Evolutionary conservation across 2,113 vertebrate species (phyloP), one percentile per base, ranked within the genome.

Genomic region (Sinocyclocheilus rhinocerous): DNA sequence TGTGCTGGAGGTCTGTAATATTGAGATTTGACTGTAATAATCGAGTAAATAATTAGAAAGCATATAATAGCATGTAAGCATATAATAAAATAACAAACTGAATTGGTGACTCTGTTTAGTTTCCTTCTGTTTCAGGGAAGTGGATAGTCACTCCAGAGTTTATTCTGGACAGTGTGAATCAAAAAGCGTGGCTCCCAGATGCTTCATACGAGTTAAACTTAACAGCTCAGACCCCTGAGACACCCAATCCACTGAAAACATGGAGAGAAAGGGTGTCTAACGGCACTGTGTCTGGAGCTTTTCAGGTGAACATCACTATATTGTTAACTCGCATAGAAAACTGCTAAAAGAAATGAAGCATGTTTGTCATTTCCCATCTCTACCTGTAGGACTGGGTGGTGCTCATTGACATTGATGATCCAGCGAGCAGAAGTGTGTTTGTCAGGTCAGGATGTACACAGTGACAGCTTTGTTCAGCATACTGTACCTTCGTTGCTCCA

Each of bases 141-240:
- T 99, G 98, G 97, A 94, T 99, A 88, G 93, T 99, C 93, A 97
- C 95, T 89, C 96, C 97, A 80, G 92, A 97, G 90, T 99, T 97
- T 89, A 93, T 99, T 92, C 93, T 97, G 93, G 96, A 99, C 92
- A 98, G 97, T 92, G 95, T 96, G 13, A 93, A 93, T 94, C 96
- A 95, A 91, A 95, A 96, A 79, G 95, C 93, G 90, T 99, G 98
- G 98, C 96, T 99, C 79, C 90, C 96, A 87, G 98, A 99, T 95
- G 95, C 92, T 89, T 92, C 90, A 73, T 99, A 97, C 16, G 97
- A 99, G 92, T 94, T 97, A 93, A 94, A 92, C 29, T 73, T 94
- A 78, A 83, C 86, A n/a, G 87, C 85, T n/a, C 50, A 63, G 18
- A n/a, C 77, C 69, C 65, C 77, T 5, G 70, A 87, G 63, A 24